Conservation (phyloP, 2,113 vertebrate species). For the Dermatemys mawii region DNA sequence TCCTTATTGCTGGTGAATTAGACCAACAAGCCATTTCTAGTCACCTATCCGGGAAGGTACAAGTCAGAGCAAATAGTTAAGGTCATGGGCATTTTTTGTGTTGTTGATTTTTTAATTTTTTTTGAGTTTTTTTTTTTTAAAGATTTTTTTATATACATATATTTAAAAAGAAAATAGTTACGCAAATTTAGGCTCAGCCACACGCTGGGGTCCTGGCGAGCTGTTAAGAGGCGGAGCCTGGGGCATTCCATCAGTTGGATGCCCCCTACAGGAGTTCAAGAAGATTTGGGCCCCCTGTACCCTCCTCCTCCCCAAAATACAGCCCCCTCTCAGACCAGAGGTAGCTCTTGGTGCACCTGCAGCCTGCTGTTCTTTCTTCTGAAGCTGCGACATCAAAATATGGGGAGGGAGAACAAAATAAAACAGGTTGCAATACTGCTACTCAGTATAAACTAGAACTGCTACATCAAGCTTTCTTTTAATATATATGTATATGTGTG, state of each 20-base stretch:
- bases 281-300: background rate
- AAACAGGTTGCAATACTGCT: slow-evolving; percentile 62
- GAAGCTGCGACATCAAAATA: slow-evolving; percentile 64
- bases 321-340: slow-evolving; percentile 20
- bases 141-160: slow-evolving; percentile 60
- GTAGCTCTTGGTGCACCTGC: slow-evolving; percentile 50
- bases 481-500: slow-evolving; percentile 67
- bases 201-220: background rate
- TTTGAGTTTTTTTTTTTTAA: slow-evolving; percentile 20
- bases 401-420: slow-evolving; percentile 15
- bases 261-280: background rate
- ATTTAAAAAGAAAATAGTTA: slow-evolving; percentile 49
- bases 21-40: slow-evolving; percentile 60
- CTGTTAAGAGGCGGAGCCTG: background rate
- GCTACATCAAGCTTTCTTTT: slow-evolving; percentile 72
- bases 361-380: slow-evolving; percentile 29
- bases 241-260: background rate
- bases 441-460: slow-evolving; percentile 68
- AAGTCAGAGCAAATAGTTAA: slow-evolving; percentile 74
- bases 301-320: background rate
- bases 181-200: slow-evolving; percentile 36
- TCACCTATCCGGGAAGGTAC: slow-evolving; percentile 68
- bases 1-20: slow-evolving; percentile 67
- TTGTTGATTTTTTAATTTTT: slow-evolving; percentile 34
- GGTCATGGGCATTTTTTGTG: slow-evolving; percentile 74